Conservation (phyloP, 1,140 invertebrate genomes). For the Neodiprion virginianus region DNA sequence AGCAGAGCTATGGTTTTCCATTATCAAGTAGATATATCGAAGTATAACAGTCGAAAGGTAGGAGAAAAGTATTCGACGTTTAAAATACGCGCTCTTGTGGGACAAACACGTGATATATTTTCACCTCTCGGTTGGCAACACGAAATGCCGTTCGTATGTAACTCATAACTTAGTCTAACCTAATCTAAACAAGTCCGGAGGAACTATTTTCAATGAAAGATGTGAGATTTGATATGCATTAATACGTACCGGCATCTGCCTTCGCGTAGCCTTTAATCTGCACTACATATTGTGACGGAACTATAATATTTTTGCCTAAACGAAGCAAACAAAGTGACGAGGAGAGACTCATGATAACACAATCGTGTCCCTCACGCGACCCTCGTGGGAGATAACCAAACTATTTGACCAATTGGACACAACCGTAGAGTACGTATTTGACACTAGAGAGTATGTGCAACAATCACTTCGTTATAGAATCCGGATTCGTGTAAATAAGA, state of each 20-base stretch:
- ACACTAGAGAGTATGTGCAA: too few relatives aligned
- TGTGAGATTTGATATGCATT: not conserved
- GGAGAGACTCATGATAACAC: conserved; percentile 6
- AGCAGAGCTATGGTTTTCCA: too few relatives aligned
- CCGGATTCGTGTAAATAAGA: too few relatives aligned
- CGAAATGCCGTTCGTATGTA: not conserved
- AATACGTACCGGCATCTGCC: not conserved
- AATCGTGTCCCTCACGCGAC: not conserved
- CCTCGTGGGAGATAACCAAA: too few relatives aligned
- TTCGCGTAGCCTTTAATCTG: conserved; percentile 15
- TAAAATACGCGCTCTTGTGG: too few relatives aligned
- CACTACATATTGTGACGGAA: not conserved
- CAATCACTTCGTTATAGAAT: too few relatives aligned
- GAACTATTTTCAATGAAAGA: not conserved
- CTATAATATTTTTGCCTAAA: conserved; percentile 1
- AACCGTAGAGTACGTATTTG: too few relatives aligned
- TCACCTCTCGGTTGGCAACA: not conserved
- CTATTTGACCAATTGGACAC: too few relatives aligned
- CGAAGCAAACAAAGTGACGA: conserved; percentile 9
- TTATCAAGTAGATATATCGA: too few relatives aligned
- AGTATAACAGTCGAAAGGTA: too few relatives aligned
- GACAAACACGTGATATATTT: too few relatives aligned
- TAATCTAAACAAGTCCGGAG: not conserved
- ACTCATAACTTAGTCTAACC: not conserved
- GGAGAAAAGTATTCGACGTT: too few relatives aligned